These are phyloP conservation scores for Leptura quadrifasciata DNA, from an alignment of 2,888 invertebrate genomes.

Conservation along the genomic window DNA sequence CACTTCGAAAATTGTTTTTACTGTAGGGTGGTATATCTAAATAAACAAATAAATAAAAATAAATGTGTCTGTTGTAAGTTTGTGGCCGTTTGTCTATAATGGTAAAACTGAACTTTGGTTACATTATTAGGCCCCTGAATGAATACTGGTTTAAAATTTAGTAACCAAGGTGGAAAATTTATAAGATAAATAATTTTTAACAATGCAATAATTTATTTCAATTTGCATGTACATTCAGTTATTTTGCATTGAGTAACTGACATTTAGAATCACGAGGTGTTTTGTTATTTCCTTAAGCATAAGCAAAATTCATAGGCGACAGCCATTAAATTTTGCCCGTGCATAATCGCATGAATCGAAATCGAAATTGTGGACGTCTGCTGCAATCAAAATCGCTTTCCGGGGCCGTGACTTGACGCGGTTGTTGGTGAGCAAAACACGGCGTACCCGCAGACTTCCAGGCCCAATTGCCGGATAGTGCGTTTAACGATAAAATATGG, in stretches of 20 bases:
- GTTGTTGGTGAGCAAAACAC: conserved; percentile 29
- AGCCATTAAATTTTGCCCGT: conserved; percentile 3
- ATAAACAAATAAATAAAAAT: too few species aligned
- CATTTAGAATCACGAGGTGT: neutral
- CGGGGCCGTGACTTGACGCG: conserved; percentile 55
- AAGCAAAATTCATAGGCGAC: conserved; percentile 6
- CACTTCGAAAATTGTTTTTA: too few species aligned
- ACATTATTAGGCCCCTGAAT: too few species aligned
- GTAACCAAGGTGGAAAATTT: too few species aligned
- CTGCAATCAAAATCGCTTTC: conserved; percentile 58
- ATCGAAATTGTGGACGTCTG: conserved; percentile 51
- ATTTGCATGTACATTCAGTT: neutral
- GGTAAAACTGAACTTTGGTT: too few species aligned
- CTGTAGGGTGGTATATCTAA: too few species aligned
- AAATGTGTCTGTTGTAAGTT: too few species aligned
- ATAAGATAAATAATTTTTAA: too few species aligned
- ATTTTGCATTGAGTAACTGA: neutral
- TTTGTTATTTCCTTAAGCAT: neutral
- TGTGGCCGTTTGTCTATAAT: too few species aligned
- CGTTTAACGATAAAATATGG: conserved; percentile 44
- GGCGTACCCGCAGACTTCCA: conserved; percentile 53
- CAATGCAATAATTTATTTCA: too few species aligned
- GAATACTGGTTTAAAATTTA: too few species aligned
- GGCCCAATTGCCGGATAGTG: conserved; percentile 48
- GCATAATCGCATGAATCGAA: conserved; percentile 29